Conservation (phyloP, 2,888 invertebrate species). For the Mythimna vitellina region DNA sequence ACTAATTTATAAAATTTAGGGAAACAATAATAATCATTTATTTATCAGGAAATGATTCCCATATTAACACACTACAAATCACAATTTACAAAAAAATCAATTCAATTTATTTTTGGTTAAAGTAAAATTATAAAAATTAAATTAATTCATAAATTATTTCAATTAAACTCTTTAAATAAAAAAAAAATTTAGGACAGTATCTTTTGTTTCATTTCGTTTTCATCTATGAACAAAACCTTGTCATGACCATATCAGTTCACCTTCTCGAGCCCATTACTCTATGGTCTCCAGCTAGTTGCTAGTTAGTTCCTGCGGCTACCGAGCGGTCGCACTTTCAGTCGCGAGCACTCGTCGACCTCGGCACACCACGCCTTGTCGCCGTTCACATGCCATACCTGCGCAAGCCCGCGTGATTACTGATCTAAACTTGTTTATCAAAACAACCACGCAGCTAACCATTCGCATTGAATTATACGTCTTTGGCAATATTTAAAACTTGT, state of each 20-base stretch:
- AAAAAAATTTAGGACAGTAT: no score
- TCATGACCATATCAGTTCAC: not conserved
- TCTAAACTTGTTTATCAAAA: slow-evolving; percentile 81
- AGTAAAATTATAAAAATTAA: no score
- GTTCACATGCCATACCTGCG: slow-evolving; percentile 85
- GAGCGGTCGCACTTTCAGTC: slow-evolving; percentile 82
- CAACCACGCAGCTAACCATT: slow-evolving; percentile 49
- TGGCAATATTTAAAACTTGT: slow-evolving; percentile 58
- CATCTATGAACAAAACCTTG: not conserved
- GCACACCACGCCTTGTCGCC: slow-evolving; percentile 79
- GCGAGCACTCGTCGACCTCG: slow-evolving; percentile 83
- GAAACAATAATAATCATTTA: no score
- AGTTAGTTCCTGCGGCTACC: slow-evolving; percentile 62
- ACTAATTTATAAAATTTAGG: no score
- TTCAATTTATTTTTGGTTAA: no score
- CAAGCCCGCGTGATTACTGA: slow-evolving; percentile 71
- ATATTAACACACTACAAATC: no score
- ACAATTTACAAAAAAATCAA: no score
- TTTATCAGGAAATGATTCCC: no score
- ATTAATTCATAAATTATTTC: no score
- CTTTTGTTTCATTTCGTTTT: not conserved
- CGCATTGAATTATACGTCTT: slow-evolving; percentile 57
- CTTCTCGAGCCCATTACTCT: slow-evolving; percentile 23
- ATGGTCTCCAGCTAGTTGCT: slow-evolving; percentile 18
- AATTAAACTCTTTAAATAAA: no score